Conservation (phyloP, 2,113 vertebrate species). For the Butorides virescens region DNA sequence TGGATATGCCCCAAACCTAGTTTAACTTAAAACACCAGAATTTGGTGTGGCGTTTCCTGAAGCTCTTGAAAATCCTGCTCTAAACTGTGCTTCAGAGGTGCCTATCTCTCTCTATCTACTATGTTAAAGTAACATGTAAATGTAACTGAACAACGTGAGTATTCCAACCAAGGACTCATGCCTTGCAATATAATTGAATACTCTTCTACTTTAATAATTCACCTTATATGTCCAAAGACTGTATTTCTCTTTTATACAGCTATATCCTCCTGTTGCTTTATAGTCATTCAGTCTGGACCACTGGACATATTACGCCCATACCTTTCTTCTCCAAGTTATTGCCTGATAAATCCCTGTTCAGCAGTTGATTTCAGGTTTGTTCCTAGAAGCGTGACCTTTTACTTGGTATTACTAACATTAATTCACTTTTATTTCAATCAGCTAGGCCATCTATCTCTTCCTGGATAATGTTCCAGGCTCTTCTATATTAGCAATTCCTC, state of each 20-base stretch:
- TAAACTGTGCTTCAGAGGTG: neutral
- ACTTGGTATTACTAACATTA: neutral
- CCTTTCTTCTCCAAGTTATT: neutral
- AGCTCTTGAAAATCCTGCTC: neutral
- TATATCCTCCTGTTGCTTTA: neutral
- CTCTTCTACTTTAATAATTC: neutral
- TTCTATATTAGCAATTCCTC: neutral
- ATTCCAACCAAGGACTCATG: neutral
- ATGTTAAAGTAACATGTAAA: neutral
- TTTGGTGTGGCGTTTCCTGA: neutral
- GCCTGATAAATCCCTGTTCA: neutral
- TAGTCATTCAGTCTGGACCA: neutral
- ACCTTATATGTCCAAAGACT: neutral
- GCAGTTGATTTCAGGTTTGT: neutral
- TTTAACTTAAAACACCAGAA: neutral
- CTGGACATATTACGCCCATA: neutral
- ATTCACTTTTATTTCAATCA: constrained; percentile 26
- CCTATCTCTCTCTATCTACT: neutral
- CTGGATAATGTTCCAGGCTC: neutral
- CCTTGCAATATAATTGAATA: neutral
- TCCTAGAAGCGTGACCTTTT: constrained; percentile 3
- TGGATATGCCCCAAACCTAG: neutral
- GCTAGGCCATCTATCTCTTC: neutral
- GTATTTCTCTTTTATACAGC: neutral
- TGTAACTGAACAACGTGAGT: neutral